Evolutionary conservation across 1,140 invertebrate species (phyloP).

Genomic region (Drosophila insularis): DNA sequence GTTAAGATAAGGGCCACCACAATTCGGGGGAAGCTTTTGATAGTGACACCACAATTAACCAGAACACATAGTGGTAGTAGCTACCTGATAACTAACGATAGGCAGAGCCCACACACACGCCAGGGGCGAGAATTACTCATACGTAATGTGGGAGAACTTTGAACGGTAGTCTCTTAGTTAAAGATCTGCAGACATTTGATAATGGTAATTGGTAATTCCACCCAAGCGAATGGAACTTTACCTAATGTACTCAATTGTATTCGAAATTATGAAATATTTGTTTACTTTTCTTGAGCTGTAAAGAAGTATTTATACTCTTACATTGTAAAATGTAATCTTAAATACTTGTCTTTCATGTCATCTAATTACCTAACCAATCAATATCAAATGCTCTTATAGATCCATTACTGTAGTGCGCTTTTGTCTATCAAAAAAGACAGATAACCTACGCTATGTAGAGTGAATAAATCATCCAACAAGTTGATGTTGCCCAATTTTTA

Average conservation of each 20-base stretch:
- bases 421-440: too few relatives aligned
- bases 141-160: conserved; percentile 55
- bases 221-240: conserved; percentile 35
- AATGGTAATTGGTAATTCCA: conserved; percentile 6
- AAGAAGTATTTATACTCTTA: neutral
- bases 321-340: neutral
- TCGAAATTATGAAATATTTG: neutral
- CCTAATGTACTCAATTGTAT: neutral
- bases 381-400: too few relatives aligned
- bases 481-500: neutral
- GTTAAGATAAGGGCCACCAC: conserved; percentile 45
- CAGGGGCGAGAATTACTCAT: conserved; percentile 54
- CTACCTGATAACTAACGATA: conserved; percentile 36
- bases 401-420: too few relatives aligned
- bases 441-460: too few relatives aligned
- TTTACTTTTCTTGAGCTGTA: too few relatives aligned
- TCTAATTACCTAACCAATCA: neutral
- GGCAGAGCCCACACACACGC: conserved; percentile 12
- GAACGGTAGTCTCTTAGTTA: conserved; percentile 2
- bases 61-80: conserved; percentile 2
- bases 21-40: conserved; percentile 58
- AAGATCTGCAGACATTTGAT: conserved; percentile 37
- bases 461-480: too few relatives aligned
- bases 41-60: conserved; percentile 65
- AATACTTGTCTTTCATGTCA: too few relatives aligned